Evolutionary conservation across 2,888 invertebrate species (phyloP).

Genomic region (Ommatoiulus sabulosus): DNA sequence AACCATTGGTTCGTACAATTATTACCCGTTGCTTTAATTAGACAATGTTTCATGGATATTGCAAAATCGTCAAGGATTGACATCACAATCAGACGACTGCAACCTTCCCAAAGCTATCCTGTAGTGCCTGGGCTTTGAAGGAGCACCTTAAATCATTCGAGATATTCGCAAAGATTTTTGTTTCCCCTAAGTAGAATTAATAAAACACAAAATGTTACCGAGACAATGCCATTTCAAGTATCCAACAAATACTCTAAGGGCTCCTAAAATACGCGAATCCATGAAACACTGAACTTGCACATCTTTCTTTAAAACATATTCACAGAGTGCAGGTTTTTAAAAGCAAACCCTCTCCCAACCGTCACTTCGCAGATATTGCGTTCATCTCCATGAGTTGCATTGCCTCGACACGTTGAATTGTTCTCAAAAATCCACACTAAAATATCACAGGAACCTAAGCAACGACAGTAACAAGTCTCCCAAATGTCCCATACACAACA

Average conservation of each 20-base stretch:
- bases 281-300: background rate
- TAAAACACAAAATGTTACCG: background rate
- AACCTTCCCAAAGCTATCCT: background rate
- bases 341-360: background rate
- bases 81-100: background rate
- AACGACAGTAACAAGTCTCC: constrained; percentile 54
- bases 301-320: background rate
- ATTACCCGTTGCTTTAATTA: background rate
- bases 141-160: background rate
- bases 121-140: background rate
- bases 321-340: background rate
- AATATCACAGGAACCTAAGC: constrained; percentile 56
- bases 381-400: background rate
- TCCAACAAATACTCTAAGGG: too few relatives aligned
- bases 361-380: background rate
- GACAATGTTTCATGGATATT: background rate
- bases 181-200: background rate
- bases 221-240: too few relatives aligned
- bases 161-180: background rate
- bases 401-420: constrained; percentile 47
- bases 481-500: constrained; percentile 54
- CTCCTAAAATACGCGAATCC: background rate
- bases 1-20: background rate
- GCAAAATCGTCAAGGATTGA: background rate
- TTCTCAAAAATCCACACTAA: constrained; percentile 47